Evolutionary conservation across 2,888 invertebrate species (phyloP), one percentile per base, ranked within the genome.

Genomic region (Pollenia labialis): DNA sequence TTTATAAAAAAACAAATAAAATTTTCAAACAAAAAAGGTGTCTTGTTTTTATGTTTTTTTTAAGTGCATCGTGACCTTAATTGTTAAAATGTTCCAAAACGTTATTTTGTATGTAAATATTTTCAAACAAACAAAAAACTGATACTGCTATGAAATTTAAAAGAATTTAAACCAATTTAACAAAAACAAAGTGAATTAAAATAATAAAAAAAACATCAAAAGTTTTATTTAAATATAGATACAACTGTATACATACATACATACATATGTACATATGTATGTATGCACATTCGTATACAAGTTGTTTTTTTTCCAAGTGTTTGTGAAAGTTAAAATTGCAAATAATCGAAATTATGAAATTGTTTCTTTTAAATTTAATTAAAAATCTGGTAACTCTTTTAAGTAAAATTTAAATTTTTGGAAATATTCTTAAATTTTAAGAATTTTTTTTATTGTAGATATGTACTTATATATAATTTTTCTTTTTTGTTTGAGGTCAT

Each of bases 401-500:
- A 32, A 32, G 32, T 32, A 32, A 0, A 32, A 56, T 23, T 56
- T 1, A 56, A 56, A 56, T 18, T 54, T 54, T 16, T 18, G 8
- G 16, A 23, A 9, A 23, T 4, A 11, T 18, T 23, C 58, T 54
- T 54, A 7, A 23, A 54, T 18, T 18, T n/a, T 18, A 23, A 9
- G 32, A 23, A 14, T 58, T 58, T 9, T 14, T 12, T 56, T 2
- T 11, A n/a, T 12, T 44, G 11, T 11, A 66, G 1, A 7, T 32
- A 4, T 52, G n/a, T 42, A 46, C 60, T 32, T 23, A n/a, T 14
- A n/a, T 58, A 46, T 18, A 10, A 58, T 60, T n/a, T 11, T 80
- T n/a, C n/a, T 44, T 62, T 88, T 88, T 89, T 89, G 88, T 89
- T 90, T 91, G 90, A 91, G 91, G 91, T 91, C 90, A 90, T 85